Evolutionary conservation across 2,113 vertebrate genomes (phyloP), one percentile per base, ranked within the genome.

Genomic region (Bettongia penicillata): DNA sequence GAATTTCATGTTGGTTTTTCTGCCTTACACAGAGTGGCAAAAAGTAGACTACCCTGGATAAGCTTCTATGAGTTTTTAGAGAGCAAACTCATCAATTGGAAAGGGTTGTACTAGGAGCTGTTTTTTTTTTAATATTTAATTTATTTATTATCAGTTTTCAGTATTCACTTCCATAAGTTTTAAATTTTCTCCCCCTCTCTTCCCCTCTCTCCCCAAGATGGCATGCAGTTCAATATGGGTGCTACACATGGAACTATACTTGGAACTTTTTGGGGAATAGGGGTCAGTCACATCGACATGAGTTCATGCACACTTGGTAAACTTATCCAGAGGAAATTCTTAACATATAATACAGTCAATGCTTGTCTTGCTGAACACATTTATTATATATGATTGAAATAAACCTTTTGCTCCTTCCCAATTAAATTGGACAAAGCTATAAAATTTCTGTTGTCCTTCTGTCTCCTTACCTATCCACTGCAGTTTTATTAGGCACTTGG

Each of bases 401-500:
- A 89, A 89, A 94, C 48, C 50, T 93, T 91, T 92, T 48, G 12
- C 61, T 93, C 43, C 57, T 61, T 96, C 95, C 50, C 90, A n/a
- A 31, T 6, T 26, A 53, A 96, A 47, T 53, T 96, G n/a, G 93
- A 90, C 91, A 92, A 91, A 93, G 50, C 92, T 91, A 89, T 96
- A 89, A 94, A 93, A 90, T 96, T 95, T 93, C 93, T 95, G 12
- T 93, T 89, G 95, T 97, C 96, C 95, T 95, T 91, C 93, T 93
- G 84, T 97, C 92, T 90, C 57, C 94, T 94, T 50, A 92, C 90
- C 93, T 96, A 55, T 48, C n/a, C 91, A 97, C 96, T 93, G 93
- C 95, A 93, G 6, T 95, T 97, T 96, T 95, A 97, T 97, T 95
- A 95, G 90, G 90, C 0, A 0, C 90, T 94, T 96, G 96, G 96